Evolutionary conservation across 2,797 vertebrate species (phyloP), one percentile per base, ranked within the genome.

Genomic region (Pipistrellus kuhlii): DNA sequence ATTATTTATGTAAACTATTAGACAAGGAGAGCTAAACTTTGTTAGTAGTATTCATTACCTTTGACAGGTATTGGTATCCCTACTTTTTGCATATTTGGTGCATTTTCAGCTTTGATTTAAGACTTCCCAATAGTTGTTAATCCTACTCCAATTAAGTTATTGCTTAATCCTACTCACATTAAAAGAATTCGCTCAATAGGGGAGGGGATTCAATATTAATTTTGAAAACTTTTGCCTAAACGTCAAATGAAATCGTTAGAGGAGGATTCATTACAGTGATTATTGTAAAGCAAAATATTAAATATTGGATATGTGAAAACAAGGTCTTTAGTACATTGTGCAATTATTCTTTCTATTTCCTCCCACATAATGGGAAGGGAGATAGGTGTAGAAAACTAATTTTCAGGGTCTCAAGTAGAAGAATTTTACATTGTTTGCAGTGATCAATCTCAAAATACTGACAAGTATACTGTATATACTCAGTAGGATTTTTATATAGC

Each of bases 41-140:
- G 17, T n/a, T 89, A 35, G 73, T 46, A 68, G 38, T 62, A 55
- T 84, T 92, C 30, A 7, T 10, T 94, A n/a, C 86, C 35, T 85
- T 90, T 71, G 46, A 69, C 27, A 87, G 68, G 8, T 89, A 23
- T 73, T 90, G 15, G 25, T 91, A 23, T 57, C 35, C 27, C 48
- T 81, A 5, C 57, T 87, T 83, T 82, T 12, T 73, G 35, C 12
- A 38, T 88, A n/a, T 77, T 83, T 86, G 13, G 30, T 93, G 13
- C 35, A 57, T 84, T 94, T 95, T 73, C 30, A 83, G 21, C 59
- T 91, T 93, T 88, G 44, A 83, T 77, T 88, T 66, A 87, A 87
- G 72, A 73, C 35, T 90, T 77, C 69, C 15, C 84, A 87, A 66
- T 88, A 48, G 27, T 86, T 88, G 57, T 88, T 90, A 82, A 71